Evolutionary conservation across 1,140 invertebrate species (phyloP).

Genomic region (Orchesella cincta): DNA sequence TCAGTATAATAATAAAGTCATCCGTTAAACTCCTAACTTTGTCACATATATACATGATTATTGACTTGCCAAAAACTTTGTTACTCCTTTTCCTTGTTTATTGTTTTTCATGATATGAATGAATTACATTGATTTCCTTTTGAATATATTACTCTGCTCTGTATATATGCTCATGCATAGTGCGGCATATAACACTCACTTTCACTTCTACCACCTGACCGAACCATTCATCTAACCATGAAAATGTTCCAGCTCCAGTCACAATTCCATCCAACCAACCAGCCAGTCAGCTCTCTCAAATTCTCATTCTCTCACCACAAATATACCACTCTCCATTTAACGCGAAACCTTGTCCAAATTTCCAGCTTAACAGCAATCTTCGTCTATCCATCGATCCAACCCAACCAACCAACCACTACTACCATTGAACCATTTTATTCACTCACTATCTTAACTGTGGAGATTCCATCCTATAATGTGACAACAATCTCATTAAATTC

Average conservation of each 20-base stretch:
- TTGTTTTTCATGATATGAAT: background rate
- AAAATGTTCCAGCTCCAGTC: conserved; percentile 4
- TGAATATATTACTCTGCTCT: too few relatives aligned
- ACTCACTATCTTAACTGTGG: too few relatives aligned
- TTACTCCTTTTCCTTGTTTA: background rate
- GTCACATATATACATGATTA: background rate
- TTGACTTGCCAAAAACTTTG: background rate
- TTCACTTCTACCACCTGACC: conserved; percentile 3
- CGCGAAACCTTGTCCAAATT: background rate
- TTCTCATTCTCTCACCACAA: too few relatives aligned
- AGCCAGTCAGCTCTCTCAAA: background rate
- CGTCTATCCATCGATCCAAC: background rate
- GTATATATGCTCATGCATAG: too few relatives aligned
- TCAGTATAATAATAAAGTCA: conserved; percentile 12
- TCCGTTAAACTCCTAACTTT: background rate
- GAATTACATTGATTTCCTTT: too few relatives aligned
- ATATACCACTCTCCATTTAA: background rate
- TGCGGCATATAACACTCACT: too few relatives aligned
- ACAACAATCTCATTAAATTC: too few relatives aligned
- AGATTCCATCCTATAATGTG: too few relatives aligned
- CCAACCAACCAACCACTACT: background rate
- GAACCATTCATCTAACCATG: background rate
- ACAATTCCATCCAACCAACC: conserved; percentile 16
- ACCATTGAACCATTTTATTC: background rate
- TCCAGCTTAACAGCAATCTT: background rate